Evolutionary conservation across 64 coral and sea anemone genomes (phyloP), one percentile per base, ranked within the genome.

Genomic region (Actinia tenebrosa): DNA sequence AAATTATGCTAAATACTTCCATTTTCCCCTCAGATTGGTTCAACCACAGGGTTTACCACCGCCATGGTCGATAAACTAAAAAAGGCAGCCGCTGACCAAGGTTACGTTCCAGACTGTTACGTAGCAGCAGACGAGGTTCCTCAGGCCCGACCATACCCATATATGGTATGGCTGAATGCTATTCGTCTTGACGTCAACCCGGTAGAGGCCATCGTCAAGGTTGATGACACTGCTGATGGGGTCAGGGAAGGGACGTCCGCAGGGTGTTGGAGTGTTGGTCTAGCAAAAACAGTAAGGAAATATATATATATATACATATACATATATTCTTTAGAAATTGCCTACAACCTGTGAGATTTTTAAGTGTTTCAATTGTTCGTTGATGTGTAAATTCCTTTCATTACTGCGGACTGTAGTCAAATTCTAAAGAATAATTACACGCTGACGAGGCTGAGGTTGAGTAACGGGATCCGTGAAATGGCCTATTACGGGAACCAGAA

Each of bases 101-200:
- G 97, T 20, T 99, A 99, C 19, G 45, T 82, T 30, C 97, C 97
- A 66, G 97, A 99, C 89, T 86, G 89, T 5, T 99, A 99, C 88
- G 97, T 99, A 60, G 93, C 97, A 50, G 97, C 97, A 43, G 97
- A 99, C 79, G 90, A 99, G 71, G 97, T 99, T 55, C 97, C 97
- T 23, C 93, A 99, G 66, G 97, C 97, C 46, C 93, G 97, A 1
- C 97, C 97, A 13, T 91, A 95, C 44, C 97, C 97, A 18, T 99
- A 99, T 59, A 99, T 99, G 97, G 97, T 99, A 43, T 99, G 97
- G 97, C 26, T 95, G 45, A 99, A 93, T 92, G 97, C 97, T 18
- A 99, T 99, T 16, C 88, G 83, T 14, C 53, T 99, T 68, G 93
- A 99, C 75, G 91, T 99, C 6, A 99, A 99, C 75, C 97, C 97